phyloP scores from a whole-genome alignment of 2,888 invertebrate species.

The Brachylomia viminalis region DNA sequence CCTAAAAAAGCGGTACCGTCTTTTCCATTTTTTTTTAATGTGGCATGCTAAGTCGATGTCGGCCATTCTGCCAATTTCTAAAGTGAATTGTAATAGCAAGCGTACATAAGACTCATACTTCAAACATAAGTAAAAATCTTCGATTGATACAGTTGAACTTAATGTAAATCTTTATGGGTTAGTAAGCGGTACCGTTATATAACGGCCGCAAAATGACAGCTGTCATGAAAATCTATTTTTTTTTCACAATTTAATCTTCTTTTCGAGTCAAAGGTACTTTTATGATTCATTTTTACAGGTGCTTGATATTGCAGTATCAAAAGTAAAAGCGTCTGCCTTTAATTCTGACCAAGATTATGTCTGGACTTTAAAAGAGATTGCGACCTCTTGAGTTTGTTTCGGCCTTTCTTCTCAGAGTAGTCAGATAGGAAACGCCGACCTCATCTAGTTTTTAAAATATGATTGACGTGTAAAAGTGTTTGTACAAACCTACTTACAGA shows the following conservation, averaged over 20 bases:
- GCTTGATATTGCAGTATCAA: neutral
- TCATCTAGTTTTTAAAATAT: too few relatives aligned
- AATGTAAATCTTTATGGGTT: neutral
- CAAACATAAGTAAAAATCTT: neutral
- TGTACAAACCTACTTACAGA: too few relatives aligned
- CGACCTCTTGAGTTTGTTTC: too few relatives aligned
- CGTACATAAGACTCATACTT: neutral
- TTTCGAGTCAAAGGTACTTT: neutral
- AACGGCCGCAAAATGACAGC: neutral
- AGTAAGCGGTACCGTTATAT: neutral
- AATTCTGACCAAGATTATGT: too few relatives aligned
- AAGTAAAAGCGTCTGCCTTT: neutral
- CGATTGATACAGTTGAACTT: neutral
- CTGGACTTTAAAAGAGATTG: too few relatives aligned
- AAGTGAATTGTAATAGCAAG: neutral
- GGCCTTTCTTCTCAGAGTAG: too few relatives aligned
- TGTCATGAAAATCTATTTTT: neutral
- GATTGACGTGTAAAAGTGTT: too few relatives aligned
- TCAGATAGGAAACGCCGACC: too few relatives aligned
- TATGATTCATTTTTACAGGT: neutral
- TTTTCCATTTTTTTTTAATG: neutral
- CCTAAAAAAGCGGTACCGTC: neutral
- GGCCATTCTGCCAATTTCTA: neutral
- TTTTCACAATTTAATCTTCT: neutral
- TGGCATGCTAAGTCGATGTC: neutral